Conservation (phyloP, 2,113 vertebrate species). For the Thomomys bottae region DNA sequence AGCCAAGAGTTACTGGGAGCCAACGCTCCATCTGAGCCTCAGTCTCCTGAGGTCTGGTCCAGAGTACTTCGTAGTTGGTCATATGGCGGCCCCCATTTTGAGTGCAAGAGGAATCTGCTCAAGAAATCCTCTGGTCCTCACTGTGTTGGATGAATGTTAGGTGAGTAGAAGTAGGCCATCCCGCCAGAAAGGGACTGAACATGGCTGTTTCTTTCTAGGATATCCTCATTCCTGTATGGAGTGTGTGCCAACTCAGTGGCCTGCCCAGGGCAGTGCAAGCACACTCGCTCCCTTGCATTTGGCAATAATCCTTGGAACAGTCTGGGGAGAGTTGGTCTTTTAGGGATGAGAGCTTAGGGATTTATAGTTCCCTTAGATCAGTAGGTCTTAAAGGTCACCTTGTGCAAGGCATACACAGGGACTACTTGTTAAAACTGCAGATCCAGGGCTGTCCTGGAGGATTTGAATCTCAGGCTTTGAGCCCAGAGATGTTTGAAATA, state of each 20-base stretch:
- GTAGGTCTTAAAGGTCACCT: background rate
- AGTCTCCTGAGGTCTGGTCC: background rate
- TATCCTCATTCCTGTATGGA: background rate
- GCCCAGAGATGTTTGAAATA: background rate
- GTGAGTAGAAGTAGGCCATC: background rate
- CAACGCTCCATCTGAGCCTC: no score
- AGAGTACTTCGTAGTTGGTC: background rate
- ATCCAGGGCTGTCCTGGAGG: background rate
- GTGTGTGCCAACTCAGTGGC: background rate
- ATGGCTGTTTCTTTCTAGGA: rapidly evolving
- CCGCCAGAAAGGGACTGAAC: background rate
- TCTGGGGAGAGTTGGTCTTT: background rate
- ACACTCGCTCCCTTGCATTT: background rate
- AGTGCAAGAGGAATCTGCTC: background rate
- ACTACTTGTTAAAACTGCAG: background rate
- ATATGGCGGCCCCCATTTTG: background rate
- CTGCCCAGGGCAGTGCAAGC: no score
- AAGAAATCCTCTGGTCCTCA: background rate
- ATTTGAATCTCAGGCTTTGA: background rate
- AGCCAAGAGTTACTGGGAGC: no score
- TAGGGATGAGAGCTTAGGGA: background rate
- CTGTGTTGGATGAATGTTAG: no score
- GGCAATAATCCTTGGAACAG: background rate
- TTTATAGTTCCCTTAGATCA: background rate
- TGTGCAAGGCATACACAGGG: background rate